A percentile compares a stretch with the other conserved stretches of the same genome.
These are phyloP conservation scores for Agrotis ipsilon DNA, from an alignment of 2,888 invertebrate genomes.

Conservation along the genomic window DNA sequence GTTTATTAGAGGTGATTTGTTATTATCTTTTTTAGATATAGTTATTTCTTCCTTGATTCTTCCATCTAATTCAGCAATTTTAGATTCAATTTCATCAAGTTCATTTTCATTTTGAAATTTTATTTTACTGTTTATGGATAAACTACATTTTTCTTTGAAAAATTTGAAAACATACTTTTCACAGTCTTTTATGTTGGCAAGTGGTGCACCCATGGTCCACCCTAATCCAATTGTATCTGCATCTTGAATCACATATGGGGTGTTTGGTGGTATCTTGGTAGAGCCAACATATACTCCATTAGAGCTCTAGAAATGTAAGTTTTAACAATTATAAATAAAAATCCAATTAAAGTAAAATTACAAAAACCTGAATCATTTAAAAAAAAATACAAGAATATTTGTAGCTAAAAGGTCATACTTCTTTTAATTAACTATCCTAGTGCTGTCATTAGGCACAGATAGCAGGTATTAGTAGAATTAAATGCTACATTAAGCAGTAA, in stretches of 20 bases:
- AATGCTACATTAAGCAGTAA: no score
- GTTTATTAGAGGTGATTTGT: slow-evolving; percentile 62
- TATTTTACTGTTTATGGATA: slow-evolving; percentile 71
- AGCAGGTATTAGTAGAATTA: no score
- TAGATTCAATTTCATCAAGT: slow-evolving; percentile 72
- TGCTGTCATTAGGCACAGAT: no score
- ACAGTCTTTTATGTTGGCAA: slow-evolving; percentile 75
- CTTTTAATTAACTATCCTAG: no score
- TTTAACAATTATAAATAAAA: background rate
- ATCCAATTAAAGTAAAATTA: no score
- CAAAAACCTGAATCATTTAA: no score
- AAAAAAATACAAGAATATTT: no score
- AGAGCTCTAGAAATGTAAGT: slow-evolving; percentile 87
- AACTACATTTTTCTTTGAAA: slow-evolving; percentile 64
- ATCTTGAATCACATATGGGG: slow-evolving; percentile 78
- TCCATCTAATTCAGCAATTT: slow-evolving; percentile 68
- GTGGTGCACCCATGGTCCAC: slow-evolving; percentile 76
- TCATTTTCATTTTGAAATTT: slow-evolving; percentile 78
- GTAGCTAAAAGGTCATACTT: no score
- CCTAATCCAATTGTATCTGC: slow-evolving; percentile 91
- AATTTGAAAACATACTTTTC: slow-evolving; percentile 85
- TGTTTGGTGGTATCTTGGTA: slow-evolving; percentile 78
- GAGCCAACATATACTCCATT: slow-evolving; percentile 92
- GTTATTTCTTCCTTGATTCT: slow-evolving; percentile 22
- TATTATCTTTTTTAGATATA: slow-evolving; percentile 3